Base-by-base conservation (phyloP, 2,888 invertebrate genomes). In the Epinotia nisella region DNA sequence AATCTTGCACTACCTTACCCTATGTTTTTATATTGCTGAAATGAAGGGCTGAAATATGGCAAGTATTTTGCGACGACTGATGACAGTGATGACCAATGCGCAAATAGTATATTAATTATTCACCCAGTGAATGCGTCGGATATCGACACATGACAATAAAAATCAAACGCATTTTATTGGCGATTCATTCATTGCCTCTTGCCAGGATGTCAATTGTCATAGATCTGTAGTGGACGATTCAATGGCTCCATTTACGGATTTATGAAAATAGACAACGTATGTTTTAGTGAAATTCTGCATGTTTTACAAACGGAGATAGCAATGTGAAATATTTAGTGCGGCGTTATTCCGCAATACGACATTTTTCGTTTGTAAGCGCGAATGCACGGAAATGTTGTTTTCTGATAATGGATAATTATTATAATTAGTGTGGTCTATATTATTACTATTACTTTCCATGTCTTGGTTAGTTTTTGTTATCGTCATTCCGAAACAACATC, bases 121-220 rank as follows among this genome's bases (percentile, higher is more conserved):
- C n/a, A 10, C 35, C 58, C n/a, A n/a, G 29, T 29, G 29, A 58
- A 29, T n/a, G n/a, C 4, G 4, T 2, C 29, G 58, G 35, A 24
- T 29, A n/a, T n/a, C n/a, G 62, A 49, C 49, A 62, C 21, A 51
- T 51, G 62, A 21, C 49, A 51, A 49, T 49, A 51, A 62, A 49
- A 62, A 11, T 62, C 29, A 49, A 62, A 29, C 29, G 49, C 24
- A 51, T n/a, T 49, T 24, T 62, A 62, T 49, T 62, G 62, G 49
- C 49, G 13, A 24, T 62, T n/a, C 3, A 19, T 41, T 41, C 17
- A 24, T 24, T 56, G 56, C 13, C 56, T 13, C 35, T 24, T 58
- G 29, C 58, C 9, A 58, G 35, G 29, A 9, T 35, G 35, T 58
- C 35, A 58, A 58, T 56, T 24, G 15, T 58, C 24, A 55, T 24